phyloP scores from a whole-genome alignment of 2,113 vertebrate species.

The Xerus inauris region DNA sequence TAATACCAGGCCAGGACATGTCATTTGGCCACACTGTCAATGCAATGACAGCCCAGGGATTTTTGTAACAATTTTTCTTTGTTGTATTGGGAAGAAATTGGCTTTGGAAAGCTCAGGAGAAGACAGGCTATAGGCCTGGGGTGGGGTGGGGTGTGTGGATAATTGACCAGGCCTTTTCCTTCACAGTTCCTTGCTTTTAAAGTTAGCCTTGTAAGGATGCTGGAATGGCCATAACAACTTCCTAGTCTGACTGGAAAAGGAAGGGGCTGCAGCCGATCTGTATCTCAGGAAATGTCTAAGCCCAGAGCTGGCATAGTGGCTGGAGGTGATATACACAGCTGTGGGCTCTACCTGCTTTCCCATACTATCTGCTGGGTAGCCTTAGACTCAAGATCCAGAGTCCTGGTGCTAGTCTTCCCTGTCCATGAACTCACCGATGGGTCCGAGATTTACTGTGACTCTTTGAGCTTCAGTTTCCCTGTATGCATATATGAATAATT shows the following conservation, averaged over 20 bases:
- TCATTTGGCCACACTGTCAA: too few relatives aligned
- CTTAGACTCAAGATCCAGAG: neutral
- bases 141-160: too few relatives aligned
- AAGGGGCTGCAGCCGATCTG: neutral
- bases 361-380: neutral
- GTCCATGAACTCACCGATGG: neutral
- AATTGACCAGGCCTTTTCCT: neutral
- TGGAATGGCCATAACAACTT: neutral
- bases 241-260: neutral
- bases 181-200: neutral
- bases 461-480: neutral
- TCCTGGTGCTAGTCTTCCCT: neutral
- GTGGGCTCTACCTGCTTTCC: neutral
- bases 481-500: neutral
- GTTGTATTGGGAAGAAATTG: neutral
- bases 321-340: accelerated
- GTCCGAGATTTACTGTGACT: neutral
- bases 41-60: too few relatives aligned
- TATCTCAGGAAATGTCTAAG: neutral
- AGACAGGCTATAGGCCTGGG: neutral
- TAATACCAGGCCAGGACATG: accelerated
- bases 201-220: neutral
- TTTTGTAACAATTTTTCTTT: neutral
- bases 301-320: neutral
- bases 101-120: neutral